These are phyloP conservation scores for Dichetophora obliterata DNA, from an alignment of 2,888 invertebrate species.

Conservation along the genomic window DNA sequence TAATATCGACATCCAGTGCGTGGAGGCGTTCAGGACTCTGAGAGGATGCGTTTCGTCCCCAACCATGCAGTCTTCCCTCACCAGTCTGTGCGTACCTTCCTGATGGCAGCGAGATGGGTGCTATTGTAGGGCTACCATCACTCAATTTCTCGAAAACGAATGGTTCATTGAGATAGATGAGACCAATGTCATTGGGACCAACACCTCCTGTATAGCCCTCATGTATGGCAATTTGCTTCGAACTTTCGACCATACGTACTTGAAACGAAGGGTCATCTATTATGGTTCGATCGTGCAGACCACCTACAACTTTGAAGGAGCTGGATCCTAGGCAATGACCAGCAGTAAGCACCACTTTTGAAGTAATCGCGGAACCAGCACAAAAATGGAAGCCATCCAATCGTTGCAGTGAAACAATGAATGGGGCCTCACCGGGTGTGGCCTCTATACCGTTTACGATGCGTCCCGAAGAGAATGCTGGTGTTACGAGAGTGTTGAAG, in stretches of 20 bases:
- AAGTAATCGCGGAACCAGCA: constrained; percentile 67
- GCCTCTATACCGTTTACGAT: constrained; percentile 66
- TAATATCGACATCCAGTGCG: constrained; percentile 55
- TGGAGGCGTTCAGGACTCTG: constrained; percentile 56
- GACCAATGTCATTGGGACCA: constrained; percentile 72
- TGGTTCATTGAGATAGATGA: constrained; percentile 63
- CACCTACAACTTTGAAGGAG: constrained; percentile 62
- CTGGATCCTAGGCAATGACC: constrained; percentile 60
- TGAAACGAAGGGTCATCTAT: constrained; percentile 52
- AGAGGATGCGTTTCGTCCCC: constrained; percentile 61
- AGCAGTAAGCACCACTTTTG: constrained; percentile 65
- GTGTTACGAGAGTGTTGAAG: constrained; percentile 47
- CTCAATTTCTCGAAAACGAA: constrained; percentile 58
- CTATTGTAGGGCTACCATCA: constrained; percentile 52
- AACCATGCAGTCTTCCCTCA: constrained; percentile 57
- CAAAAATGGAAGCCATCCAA: constrained; percentile 60
- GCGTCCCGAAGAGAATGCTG: constrained; percentile 59
- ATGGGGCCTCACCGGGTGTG: constrained; percentile 66
- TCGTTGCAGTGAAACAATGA: constrained; percentile 66
- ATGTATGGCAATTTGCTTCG: constrained; percentile 57
- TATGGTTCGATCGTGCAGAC: constrained; percentile 61
- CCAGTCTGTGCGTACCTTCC: constrained; percentile 49
- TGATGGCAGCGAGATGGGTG: constrained; percentile 51
- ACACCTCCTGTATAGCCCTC: constrained; percentile 63
- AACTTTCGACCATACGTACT: constrained; percentile 51